These are phyloP conservation scores for Electrophaes corylata DNA, from an alignment of 2,888 invertebrate species.

Conservation along the genomic window DNA sequence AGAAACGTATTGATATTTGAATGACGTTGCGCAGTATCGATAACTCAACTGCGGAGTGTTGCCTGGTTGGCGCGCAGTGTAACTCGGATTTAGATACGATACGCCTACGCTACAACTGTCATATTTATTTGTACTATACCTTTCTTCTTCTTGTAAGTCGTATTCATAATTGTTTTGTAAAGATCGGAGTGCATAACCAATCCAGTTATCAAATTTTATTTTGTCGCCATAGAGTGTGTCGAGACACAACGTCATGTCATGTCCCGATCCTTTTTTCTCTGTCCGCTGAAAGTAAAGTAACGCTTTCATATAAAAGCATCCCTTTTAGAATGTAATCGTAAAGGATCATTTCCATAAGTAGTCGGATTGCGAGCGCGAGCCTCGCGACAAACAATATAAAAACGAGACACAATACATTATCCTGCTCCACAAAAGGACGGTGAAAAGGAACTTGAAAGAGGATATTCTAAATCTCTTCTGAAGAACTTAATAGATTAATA, in stretches of 20 bases:
- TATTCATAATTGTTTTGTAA: too few relatives aligned
- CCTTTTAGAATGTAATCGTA: constrained; percentile 16
- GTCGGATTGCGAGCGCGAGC: constrained; percentile 1
- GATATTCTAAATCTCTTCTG: constrained; percentile 20
- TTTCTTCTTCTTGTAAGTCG: too few relatives aligned
- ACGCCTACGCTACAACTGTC: too few relatives aligned
- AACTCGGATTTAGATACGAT: too few relatives aligned
- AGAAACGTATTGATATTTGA: too few relatives aligned
- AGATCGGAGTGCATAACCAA: too few relatives aligned
- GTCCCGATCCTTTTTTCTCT: constrained; percentile 7
- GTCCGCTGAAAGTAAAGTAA: constrained; percentile 8
- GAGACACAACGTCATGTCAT: constrained; percentile 8
- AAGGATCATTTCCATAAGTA: constrained; percentile 21
- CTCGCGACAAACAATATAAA: constrained; percentile 26
- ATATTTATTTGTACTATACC: too few relatives aligned
- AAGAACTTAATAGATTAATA: constrained; percentile 30
- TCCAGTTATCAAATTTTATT: not conserved
- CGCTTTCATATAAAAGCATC: constrained; percentile 7
- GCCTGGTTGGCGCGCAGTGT: too few relatives aligned
- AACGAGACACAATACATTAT: constrained; percentile 28
- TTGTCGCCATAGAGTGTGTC: not conserved
- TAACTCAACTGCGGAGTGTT: too few relatives aligned
- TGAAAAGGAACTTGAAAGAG: constrained; percentile 16
- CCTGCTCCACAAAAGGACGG: constrained; percentile 24
- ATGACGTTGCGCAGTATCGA: too few relatives aligned